These are phyloP conservation scores for Corythornis madagascariensis DNA, from an alignment of 2,113 vertebrate species.

Conservation along the genomic window DNA sequence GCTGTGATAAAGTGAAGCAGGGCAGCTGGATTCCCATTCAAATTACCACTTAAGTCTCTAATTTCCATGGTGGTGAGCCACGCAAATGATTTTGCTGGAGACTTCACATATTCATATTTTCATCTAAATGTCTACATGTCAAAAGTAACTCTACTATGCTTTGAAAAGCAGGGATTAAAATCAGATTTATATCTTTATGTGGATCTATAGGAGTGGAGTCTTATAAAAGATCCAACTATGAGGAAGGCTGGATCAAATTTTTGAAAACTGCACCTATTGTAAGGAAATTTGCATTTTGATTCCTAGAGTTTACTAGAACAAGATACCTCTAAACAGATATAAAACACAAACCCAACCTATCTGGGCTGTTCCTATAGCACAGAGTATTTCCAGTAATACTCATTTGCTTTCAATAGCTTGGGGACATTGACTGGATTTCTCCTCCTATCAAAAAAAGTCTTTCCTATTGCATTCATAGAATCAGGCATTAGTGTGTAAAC, in stretches of 20 bases:
- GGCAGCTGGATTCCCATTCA: neutral
- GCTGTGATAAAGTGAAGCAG: neutral
- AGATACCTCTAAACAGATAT: neutral
- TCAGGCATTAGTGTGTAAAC: neutral
- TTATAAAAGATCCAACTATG: neutral
- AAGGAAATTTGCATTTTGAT: neutral
- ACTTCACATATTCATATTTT: neutral
- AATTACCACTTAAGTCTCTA: neutral
- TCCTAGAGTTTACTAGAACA: neutral
- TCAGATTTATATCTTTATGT: neutral
- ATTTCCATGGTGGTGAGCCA: neutral
- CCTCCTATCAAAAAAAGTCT: neutral
- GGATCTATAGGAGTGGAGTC: neutral
- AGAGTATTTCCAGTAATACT: neutral
- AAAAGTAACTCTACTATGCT: neutral
- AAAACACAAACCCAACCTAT: neutral
- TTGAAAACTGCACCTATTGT: neutral
- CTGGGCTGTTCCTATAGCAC: neutral
- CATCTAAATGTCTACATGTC: neutral
- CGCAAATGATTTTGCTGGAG: neutral
- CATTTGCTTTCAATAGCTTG: neutral
- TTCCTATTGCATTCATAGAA: neutral
- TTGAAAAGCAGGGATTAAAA: neutral
- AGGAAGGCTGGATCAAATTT: neutral
- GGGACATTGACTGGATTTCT: neutral